Base-by-base conservation (phyloP, 2,797 vertebrate genomes). In the Miichthys miiuy region DNA sequence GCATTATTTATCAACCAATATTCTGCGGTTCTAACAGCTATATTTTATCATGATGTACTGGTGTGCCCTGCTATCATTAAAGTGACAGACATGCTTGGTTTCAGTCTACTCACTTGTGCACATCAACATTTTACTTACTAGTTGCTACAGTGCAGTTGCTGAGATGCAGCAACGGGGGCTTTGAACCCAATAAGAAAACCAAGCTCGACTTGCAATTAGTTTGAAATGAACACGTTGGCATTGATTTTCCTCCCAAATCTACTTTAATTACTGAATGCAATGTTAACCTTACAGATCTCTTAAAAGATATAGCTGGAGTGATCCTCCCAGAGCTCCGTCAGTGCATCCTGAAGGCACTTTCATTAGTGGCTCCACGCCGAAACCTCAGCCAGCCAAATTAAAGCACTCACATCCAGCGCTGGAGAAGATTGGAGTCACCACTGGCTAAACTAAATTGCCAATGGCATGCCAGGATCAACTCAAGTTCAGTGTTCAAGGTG, bases 201-300 rank as follows among this genome's bases (percentile, higher is more conserved):
- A 46, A 86, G 56, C 23, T 79, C 55, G 27, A 27, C 30, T 60
- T 27, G 58, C 63, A 88, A 66, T 86, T 80, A 85, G 57, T 70
- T 73, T 68, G 61, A 82, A 89, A 80, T 87, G 34, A 88, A 80
- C 72, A 85, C 58, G 68, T 72, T 72, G 60, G 8, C 65, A 81
- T 80, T 56, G 83, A 88, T 88, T 82, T 79, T 51, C 25, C 30
- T 66, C 61, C 67, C 67, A 75, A 74, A 91, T 84, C 78, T 64
- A 71, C 76, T 84, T 81, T 84, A 85, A 86, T 88, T 85, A 86
- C 72, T 47, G 63, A 78, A 77, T 55, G 62, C 38, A 60, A 78
- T 58, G 81, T 69, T 82, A 83, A 81, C 64, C 72, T 77, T 67
- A 68, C 20, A 52, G 61, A 86, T 81, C 68, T 56, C 70, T 75